Evolutionary conservation across 2,113 vertebrate genomes (phyloP), one percentile per base, ranked within the genome.

Genomic region (Hyperoodon ampullatus): DNA sequence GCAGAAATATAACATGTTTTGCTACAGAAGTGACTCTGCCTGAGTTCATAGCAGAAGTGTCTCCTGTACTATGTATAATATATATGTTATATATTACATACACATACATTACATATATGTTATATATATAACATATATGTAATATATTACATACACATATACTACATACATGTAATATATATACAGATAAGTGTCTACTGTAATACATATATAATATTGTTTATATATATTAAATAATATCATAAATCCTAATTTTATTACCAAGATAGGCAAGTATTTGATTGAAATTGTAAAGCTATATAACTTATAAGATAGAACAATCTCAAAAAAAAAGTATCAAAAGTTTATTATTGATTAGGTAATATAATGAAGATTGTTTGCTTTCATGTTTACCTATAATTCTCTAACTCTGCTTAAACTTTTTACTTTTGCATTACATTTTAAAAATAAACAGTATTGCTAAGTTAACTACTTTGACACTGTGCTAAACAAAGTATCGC

Each of bases 401-500:
- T 88, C 23, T 66, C n/a, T 74, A 11, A 3, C n/a, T 68, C 13
- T 47, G 39, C 6, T 53, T 90, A 75, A 95, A 90, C 0, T 0
- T 30, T 44, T 71, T 77, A 19, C 39, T 72, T 82, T 39, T 35
- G 21, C 24, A 10, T 68, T 61, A 33, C 65, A 61, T 92, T 83
- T 92, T 55, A 47, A 30, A 84, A 72, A 42, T 53, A 88, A 82
- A 55, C 6, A 72, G 39, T 78, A 75, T 84, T 61, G 42, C 8
- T 90, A 89, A 65, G 15, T 93, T 81, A 90, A 72, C 39, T 77
- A 12, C 13, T 53, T 3, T 19, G 9, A 77, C 23, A 23, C 14
- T 15, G 78, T 78, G 61, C 18, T 93, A 85, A 91, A 88, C 47
- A 90, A 84, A 71, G 75, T 90, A 86, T 89, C 61, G 83, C 21